Percentiles rank a stretch among this genome's conserved stretches.
Evolutionary conservation across 2,113 vertebrate species (phyloP).

Genomic region (Jacana jacana): DNA sequence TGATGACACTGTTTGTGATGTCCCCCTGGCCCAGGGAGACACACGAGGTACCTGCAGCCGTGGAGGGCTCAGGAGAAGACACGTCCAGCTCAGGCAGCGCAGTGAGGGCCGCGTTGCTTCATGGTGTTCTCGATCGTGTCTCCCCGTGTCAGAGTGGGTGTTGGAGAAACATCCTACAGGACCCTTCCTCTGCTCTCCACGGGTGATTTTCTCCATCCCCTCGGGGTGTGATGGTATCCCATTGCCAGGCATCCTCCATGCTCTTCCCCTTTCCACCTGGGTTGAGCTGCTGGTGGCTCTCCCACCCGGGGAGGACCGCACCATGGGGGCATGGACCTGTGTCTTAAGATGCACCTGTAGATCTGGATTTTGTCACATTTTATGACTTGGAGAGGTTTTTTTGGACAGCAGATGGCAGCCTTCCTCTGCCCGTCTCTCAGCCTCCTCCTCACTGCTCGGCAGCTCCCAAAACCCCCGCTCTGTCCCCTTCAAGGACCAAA

Average conservation of each 20-base stretch:
- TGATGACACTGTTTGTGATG: accelerated
- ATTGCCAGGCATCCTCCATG: accelerated
- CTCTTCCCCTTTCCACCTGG: background rate
- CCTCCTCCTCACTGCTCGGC: background rate
- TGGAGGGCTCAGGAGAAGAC: background rate
- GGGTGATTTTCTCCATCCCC: background rate
- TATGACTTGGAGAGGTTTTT: background rate
- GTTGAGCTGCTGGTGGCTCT: background rate
- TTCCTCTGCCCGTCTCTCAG: background rate
- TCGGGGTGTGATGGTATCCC: accelerated
- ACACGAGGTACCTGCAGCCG: accelerated
- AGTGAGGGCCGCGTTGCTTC: accelerated
- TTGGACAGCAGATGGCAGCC: slow-evolving; percentile 33
- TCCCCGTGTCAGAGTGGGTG: background rate
- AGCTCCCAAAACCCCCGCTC: accelerated
- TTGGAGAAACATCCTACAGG: background rate
- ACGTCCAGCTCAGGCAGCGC: accelerated
- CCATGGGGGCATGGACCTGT: accelerated
- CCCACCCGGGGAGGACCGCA: background rate
- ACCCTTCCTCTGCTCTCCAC: accelerated
- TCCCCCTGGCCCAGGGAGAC: background rate
- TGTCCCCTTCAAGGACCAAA: background rate
- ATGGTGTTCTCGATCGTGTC: accelerated
- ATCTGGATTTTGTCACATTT: background rate
- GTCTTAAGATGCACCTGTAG: accelerated